Base-by-base conservation (phyloP, 2,888 invertebrate genomes). In the Agonopterix heracliana region DNA sequence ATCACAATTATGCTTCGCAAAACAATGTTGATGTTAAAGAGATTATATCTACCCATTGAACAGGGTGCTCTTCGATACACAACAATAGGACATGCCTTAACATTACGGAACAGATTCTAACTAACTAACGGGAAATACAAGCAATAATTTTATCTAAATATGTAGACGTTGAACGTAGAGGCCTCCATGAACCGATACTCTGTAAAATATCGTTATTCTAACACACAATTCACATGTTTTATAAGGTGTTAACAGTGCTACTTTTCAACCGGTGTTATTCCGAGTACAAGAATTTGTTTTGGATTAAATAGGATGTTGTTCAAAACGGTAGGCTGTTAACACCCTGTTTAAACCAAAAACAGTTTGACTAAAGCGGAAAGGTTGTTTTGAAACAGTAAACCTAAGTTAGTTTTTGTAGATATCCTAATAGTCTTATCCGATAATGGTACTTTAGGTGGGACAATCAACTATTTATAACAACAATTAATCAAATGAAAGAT, bases 1-100 rank as follows among this genome's bases (percentile, higher is more conserved):
- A 89, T 89, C 89, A 89, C 88, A 89, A 85, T 86, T 84, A 89
- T 88, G 88, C 89, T 88, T 88, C 79, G 85, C 84, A 83, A 89
- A 82, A 80, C 70, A 80, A 83, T 79, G 65, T 78, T 71, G 78
- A 78, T 77, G 79, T 78, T 66, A 68, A 65, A 55, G 73, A 78
- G 77, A 78, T 80, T 52, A 60, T 53, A 60, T 61, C 59, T 61
- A 55, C 60, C 59, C 59, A 58, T 54, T 50, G 57, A 53, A 50
- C 53, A 56, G 60, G 56, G 57, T 55, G 56, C 60, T 63, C 59
- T 66, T 62, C 52, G 52, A 58, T 56, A 62, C 59, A 71, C 66
- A 72, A 71, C 69, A 72, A 74, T 70, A 69, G 59, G 69, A 69
- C 64, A 67, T 66, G 63, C 61, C 68, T 68, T 73, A 59, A 60